These are phyloP conservation scores for Octodonta nipae DNA, from an alignment of 2,888 invertebrate genomes.

Conservation along the genomic window DNA sequence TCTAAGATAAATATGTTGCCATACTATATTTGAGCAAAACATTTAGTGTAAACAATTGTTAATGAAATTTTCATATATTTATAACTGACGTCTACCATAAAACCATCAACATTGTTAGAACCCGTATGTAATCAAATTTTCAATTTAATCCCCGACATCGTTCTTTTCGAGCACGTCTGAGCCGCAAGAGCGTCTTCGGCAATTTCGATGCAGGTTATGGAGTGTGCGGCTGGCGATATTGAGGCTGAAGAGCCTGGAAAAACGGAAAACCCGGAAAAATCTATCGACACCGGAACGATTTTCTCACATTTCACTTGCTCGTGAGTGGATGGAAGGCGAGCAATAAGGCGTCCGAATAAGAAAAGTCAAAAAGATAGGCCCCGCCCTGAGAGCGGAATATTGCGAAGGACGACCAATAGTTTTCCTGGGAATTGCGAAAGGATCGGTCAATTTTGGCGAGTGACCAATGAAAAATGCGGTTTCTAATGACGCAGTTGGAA, in stretches of 20 bases:
- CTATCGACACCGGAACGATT: conserved; percentile 24
- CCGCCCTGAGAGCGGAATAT: conserved; percentile 29
- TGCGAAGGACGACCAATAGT: conserved; percentile 28
- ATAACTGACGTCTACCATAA: too few relatives aligned
- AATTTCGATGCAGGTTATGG: conserved; percentile 16
- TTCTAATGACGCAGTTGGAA: conserved; percentile 31
- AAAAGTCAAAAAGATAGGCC: conserved; percentile 27
- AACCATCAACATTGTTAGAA: too few relatives aligned
- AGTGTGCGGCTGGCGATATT: too few relatives aligned
- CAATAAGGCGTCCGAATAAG: conserved; percentile 35
- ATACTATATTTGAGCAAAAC: too few relatives aligned
- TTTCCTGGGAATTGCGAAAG: conserved; percentile 25
- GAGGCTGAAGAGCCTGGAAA: conserved; percentile 15
- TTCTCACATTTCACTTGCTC: conserved; percentile 15
- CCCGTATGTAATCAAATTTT: conserved; percentile 10
- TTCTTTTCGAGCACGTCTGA: conserved; percentile 4
- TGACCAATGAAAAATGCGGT: conserved; percentile 31
- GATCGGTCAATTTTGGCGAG: conserved; percentile 31
- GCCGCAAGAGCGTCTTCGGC: conserved; percentile 6
- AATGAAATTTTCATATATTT: too few relatives aligned
- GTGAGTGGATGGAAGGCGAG: conserved; percentile 28
- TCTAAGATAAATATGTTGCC: too few relatives aligned
- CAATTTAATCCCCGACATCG: conserved; percentile 9
- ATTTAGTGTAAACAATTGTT: too few relatives aligned
- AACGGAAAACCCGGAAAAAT: conserved; percentile 23